Evolutionary conservation across 2,113 vertebrate genomes (phyloP).

Genomic region (Burhinus bistriatus): DNA sequence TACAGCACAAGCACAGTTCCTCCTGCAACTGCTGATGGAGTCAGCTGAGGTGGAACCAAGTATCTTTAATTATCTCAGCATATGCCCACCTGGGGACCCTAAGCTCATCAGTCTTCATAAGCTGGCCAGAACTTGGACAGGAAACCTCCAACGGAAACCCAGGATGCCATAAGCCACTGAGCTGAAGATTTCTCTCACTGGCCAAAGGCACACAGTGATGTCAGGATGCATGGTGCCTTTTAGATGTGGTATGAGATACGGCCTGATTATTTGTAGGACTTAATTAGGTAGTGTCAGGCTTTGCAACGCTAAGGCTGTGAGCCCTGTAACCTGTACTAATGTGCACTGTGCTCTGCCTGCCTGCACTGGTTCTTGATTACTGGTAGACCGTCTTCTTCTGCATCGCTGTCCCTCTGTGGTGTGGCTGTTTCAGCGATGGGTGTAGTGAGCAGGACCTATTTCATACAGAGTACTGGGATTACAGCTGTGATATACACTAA

Average conservation of each 20-base stretch:
- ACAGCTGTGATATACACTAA: background rate
- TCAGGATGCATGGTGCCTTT: background rate
- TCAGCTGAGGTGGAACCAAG: background rate
- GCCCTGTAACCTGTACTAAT: background rate
- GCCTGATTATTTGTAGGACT: background rate
- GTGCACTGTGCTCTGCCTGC: background rate
- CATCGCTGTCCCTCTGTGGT: rapidly evolving
- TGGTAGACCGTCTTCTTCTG: background rate
- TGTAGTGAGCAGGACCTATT: background rate
- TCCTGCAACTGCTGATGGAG: background rate
- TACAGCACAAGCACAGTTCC: background rate
- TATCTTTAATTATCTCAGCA: background rate
- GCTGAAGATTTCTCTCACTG: background rate
- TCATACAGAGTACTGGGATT: background rate
- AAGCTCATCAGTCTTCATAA: background rate
- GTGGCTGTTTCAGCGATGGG: background rate
- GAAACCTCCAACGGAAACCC: background rate
- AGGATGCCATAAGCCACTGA: background rate
- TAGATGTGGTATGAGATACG: background rate
- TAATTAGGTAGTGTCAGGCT: background rate
- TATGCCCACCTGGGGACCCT: too few species aligned
- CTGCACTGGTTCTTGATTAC: background rate
- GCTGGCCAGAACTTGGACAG: background rate
- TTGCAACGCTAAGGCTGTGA: background rate
- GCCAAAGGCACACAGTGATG: background rate